phyloP scores from a whole-genome alignment of 2,797 vertebrate species.

The Brotula barbata region DNA sequence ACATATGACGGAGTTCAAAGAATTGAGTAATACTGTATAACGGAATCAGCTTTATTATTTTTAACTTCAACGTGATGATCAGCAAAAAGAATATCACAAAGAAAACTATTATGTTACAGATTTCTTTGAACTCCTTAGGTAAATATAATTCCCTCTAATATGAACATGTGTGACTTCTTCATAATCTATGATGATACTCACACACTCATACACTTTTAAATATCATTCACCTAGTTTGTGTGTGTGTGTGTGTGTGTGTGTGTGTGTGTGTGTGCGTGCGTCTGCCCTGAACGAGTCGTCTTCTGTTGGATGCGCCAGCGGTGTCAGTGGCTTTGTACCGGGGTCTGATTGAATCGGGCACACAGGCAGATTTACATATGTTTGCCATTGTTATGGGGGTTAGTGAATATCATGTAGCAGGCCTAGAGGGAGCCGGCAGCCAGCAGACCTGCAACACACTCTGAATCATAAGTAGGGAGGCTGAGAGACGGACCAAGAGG shows the following conservation, averaged over 20 bases:
- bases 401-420: conserved; percentile 82
- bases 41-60: too few species aligned
- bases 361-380: conserved; percentile 80
- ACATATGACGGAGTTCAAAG: too few species aligned
- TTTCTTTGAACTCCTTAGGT: too few species aligned
- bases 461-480: conserved; percentile 71
- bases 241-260: conserved; percentile 1
- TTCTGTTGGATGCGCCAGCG: conserved; percentile 40
- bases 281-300: conserved; percentile 24
- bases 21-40: too few species aligned
- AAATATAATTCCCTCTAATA: too few species aligned
- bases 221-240: too few species aligned
- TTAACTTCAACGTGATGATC: too few species aligned
- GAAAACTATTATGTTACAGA: too few species aligned
- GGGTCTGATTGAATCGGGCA: conserved; percentile 77
- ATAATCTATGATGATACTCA: not conserved
- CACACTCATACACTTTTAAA: not conserved
- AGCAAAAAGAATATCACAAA: too few species aligned
- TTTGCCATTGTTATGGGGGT: conserved; percentile 80
- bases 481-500: too few species aligned
- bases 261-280: conserved; percentile 31
- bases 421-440: conserved; percentile 72
- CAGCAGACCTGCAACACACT: conserved; percentile 57
- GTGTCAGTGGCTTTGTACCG: conserved; percentile 71
- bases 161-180: too few species aligned